Evolutionary conservation across 2,797 vertebrate genomes (phyloP).

Genomic region (Ataeniobius toweri): DNA sequence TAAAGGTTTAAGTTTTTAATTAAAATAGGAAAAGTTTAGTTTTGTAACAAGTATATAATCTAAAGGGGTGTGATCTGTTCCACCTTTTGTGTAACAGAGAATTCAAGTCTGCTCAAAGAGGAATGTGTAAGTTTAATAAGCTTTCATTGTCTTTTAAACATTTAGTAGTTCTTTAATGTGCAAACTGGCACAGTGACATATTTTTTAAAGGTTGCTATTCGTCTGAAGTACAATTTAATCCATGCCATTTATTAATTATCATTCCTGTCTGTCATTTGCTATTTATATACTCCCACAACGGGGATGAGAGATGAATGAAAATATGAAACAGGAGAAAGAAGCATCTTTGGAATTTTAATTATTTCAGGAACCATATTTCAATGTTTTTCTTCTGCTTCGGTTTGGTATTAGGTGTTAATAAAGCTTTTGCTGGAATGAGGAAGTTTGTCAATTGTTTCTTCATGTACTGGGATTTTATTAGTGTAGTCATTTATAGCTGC

Average conservation of each 20-base stretch:
- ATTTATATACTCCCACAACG: slow-evolving; percentile 35
- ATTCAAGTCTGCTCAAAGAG: slow-evolving; percentile 10
- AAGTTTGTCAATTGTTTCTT: slow-evolving; percentile 27
- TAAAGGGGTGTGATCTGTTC: background rate
- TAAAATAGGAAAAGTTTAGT: background rate
- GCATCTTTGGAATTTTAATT: slow-evolving; percentile 49
- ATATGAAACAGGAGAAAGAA: slow-evolving; percentile 38
- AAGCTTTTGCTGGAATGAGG: slow-evolving; percentile 27
- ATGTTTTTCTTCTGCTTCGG: slow-evolving; percentile 14
- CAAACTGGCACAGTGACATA: background rate
- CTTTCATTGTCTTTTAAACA: slow-evolving; percentile 10
- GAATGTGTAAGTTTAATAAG: slow-evolving; percentile 4
- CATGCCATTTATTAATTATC: slow-evolving; percentile 50
- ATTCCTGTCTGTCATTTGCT: slow-evolving; percentile 52
- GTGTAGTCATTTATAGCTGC: slow-evolving; percentile 29
- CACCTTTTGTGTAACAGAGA: slow-evolving; percentile 22
- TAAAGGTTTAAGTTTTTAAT: background rate
- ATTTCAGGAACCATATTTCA: slow-evolving; percentile 16
- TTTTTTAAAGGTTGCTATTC: slow-evolving; percentile 26
- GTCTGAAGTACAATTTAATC: slow-evolving; percentile 46
- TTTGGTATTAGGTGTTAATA: slow-evolving; percentile 50
- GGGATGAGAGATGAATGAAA: slow-evolving; percentile 33
- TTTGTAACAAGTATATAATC: slow-evolving; percentile 3
- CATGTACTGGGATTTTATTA: slow-evolving; percentile 50
- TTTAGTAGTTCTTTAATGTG: slow-evolving; percentile 16